Base-by-base conservation (phyloP, 2,113 vertebrate species). In the Callospermophilus lateralis region DNA sequence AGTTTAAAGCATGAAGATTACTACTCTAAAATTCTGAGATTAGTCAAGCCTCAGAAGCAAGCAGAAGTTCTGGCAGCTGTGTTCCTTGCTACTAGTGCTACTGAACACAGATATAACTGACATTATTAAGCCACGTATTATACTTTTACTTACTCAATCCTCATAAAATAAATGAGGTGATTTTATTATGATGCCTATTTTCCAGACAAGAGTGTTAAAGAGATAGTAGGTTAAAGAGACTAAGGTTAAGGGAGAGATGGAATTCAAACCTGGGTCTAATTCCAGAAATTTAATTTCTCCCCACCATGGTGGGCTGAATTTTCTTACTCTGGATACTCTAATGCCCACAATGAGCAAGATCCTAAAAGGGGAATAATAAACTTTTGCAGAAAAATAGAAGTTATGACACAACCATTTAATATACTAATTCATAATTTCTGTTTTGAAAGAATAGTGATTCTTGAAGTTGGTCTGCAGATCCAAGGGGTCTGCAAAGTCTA, bases 361-460 rank as follows among this genome's bases (percentile, higher is more conserved):
- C 16, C 48, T 32, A 4, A 9, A 22, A 26, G 34, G 51, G 3
- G 45, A 73, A 73, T 39, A 37, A 42, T 0, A 20, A 32, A 79
- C 9, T 39, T 12, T 15, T 51, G 3, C 12, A 76, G 37, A 48
- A n/a, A 32, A 51, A 42, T 8, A 55, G n/a, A 39, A n/a, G 83
- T 28, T 7, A 12, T 8, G 19, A 63, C 26, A 53, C 28, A 7
- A 83, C 39, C 19, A 45, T 32, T 9, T 34, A 22, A 12, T 61
- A 15, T 24, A 28, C 61, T 2, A 0, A 67, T 51, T 16, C 2
- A 3, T 12, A 4, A 55, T 3, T n/a, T 63, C 42, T 30, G 45
- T 34, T 63, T 65, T 24, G 24, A 28, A 63, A 80, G 37, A 93
- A 76, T 1, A 77, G 22, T 8, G 30, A 53, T 77, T 81, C 70